Evolutionary conservation across 2,113 vertebrate species (phyloP).

Genomic region (Genyomyrus donnyi): DNA sequence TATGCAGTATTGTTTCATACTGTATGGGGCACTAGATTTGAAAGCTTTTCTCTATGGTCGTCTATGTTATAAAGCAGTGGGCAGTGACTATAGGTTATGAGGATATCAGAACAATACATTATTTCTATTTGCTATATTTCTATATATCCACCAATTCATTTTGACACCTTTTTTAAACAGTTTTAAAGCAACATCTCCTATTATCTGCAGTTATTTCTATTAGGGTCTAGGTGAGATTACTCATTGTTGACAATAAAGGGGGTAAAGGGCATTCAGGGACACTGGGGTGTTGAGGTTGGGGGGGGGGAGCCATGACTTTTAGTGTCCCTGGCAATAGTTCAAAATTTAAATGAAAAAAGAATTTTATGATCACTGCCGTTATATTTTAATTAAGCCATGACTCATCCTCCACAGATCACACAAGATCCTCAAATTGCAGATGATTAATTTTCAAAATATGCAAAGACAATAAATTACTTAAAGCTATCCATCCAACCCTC

Average conservation of each 20-base stretch:
- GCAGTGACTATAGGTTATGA: not conserved
- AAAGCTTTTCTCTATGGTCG: not conserved
- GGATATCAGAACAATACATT: not conserved
- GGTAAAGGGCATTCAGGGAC: too few species aligned
- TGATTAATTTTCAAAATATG: not conserved
- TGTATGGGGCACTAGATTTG: not conserved
- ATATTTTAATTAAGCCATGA: not conserved
- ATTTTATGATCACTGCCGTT: not conserved
- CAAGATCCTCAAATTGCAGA: not conserved
- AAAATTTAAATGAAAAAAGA: not conserved
- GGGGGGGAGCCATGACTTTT: too few species aligned
- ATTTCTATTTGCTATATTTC: not conserved
- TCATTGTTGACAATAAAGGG: not conserved
- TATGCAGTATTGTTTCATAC: not conserved
- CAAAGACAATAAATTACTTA: not conserved
- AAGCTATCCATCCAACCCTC: not conserved
- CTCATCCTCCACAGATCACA: not conserved
- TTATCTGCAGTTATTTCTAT: not conserved
- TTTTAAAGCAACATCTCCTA: not conserved
- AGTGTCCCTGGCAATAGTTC: not conserved
- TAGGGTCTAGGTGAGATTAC: not conserved
- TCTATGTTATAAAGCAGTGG: not conserved
- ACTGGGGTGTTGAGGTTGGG: too few species aligned
- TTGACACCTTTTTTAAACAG: not conserved
- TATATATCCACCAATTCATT: not conserved